Base-by-base conservation (phyloP, 2,797 vertebrate species). In the Nannoperca obscura region DNA sequence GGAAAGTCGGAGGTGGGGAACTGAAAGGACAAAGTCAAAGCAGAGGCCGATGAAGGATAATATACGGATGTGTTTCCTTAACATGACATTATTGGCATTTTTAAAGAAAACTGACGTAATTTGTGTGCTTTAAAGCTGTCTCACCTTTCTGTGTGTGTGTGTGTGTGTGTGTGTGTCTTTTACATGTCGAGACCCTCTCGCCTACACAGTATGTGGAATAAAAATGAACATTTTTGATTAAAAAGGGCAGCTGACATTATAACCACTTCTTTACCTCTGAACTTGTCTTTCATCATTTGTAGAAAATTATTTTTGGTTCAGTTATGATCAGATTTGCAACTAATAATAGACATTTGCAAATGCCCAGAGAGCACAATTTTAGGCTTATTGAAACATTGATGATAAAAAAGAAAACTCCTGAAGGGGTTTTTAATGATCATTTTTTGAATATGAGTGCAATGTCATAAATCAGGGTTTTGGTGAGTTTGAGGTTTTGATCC, bases 1-100 rank as follows among this genome's bases (percentile, higher is more conserved):
- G 30, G 38, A 80, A 80, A 83, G 69, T 88, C 53, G 3, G 52
- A 70, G 54, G 22, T 54, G 36, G 22, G 64, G 20, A 82, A 27
- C 38, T 70, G 38, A 75, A 77, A 68, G 12, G 20, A 66, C 13
- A 47, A 63, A 80, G 71, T 68, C 70, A 32, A 68, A 77, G 50
- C 70, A 62, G 58, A 74, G 42, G 69, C 61, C 9, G 9, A 36
- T 14, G 44, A 12, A 60, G 9, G 15, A 49, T 57, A 50, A 67
- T 46, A 46, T 32, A 61, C 38, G 55, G 6, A 65, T 59, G 40
- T 69, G 49, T 62, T 84, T 76, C 5, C 3, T 4, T 0, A 61
- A 60, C 40, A 40, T 63, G 14, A 55, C 52, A 30, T 71, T 14
- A 34, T 54, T 46, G 42, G 65, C 7, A 64, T 69, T 80, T 84